Percentiles rank a stretch among this genome's conserved stretches.
phyloP scores from a whole-genome alignment of 2,888 invertebrate genomes.

The Monochamus alternatus region DNA sequence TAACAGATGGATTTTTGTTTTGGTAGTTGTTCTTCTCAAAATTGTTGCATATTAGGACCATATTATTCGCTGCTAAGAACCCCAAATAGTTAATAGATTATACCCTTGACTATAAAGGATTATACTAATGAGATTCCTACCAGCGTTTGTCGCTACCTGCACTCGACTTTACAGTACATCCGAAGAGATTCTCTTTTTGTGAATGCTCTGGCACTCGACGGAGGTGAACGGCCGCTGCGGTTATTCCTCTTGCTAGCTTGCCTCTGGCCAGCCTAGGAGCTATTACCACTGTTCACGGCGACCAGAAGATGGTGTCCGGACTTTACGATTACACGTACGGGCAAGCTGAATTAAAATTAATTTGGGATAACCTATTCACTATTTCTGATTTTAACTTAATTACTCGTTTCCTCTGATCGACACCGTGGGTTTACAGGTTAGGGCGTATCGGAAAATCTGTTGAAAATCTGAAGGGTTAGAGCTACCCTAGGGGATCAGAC shows the following conservation, averaged over 20 bases:
- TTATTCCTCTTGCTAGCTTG: conserved; percentile 66
- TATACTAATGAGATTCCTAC: neutral
- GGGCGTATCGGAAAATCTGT: too few species aligned
- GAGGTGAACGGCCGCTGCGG: conserved; percentile 68
- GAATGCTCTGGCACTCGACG: conserved; percentile 65
- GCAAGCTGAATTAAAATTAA: too few species aligned
- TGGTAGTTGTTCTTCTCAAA: neutral
- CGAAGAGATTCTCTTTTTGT: conserved; percentile 64
- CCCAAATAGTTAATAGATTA: neutral
- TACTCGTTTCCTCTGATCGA: too few species aligned
- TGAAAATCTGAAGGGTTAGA: too few species aligned
- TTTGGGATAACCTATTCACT: too few species aligned
- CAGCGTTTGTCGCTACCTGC: conserved; percentile 20
- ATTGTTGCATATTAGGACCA: neutral
- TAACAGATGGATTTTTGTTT: too few species aligned
- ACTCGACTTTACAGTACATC: conserved; percentile 1
- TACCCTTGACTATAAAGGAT: too few species aligned
- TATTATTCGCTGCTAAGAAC: neutral
- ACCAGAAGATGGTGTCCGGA: conserved; percentile 33
- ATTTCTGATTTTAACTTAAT: too few species aligned
- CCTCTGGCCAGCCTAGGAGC: conserved; percentile 45
- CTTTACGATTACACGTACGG: neutral
- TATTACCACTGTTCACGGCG: conserved; percentile 25
- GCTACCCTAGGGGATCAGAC: too few species aligned
- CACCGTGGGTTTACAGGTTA: too few species aligned